These are phyloP conservation scores for Pygoscelis antarcticus DNA, from an alignment of 2,113 vertebrate species.

Conservation along the genomic window DNA sequence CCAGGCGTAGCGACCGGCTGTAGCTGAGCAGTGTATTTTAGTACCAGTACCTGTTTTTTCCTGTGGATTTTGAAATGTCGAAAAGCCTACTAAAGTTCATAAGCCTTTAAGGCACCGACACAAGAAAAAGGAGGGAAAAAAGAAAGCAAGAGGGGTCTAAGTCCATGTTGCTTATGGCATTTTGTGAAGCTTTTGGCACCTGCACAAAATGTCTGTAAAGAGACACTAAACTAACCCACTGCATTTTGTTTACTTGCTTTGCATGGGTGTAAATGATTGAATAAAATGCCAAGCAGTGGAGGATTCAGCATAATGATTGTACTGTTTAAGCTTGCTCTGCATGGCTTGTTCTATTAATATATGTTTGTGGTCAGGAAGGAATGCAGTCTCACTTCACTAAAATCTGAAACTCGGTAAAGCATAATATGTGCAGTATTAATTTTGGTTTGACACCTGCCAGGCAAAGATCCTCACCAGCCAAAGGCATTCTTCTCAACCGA, in stretches of 20 bases:
- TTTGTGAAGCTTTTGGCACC: background rate
- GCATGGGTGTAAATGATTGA: background rate
- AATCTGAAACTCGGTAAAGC: slow-evolving; percentile 14
- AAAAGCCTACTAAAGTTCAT: background rate
- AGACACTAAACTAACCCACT: background rate
- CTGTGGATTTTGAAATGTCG: background rate
- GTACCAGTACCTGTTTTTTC: background rate
- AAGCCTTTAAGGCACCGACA: background rate
- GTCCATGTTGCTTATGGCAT: background rate
- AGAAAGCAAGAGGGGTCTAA: background rate
- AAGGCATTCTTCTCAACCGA: background rate
- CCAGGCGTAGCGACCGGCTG: background rate
- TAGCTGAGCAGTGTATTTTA: background rate
- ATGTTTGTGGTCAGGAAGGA: slow-evolving; percentile 41
- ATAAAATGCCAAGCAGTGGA: background rate
- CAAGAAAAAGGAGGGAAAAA: background rate
- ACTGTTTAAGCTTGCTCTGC: slow-evolving; percentile 39
- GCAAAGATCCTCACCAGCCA: slow-evolving; percentile 28
- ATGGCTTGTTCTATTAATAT: slow-evolving; percentile 54
- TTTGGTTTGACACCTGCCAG: slow-evolving; percentile 65
- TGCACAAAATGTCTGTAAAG: background rate
- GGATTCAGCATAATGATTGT: background rate
- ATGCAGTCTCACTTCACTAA: background rate
- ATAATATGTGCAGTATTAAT: slow-evolving; percentile 55
- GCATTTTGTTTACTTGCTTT: background rate